Base-by-base conservation (phyloP, 2,113 vertebrate genomes). In the Aegypius monachus region DNA sequence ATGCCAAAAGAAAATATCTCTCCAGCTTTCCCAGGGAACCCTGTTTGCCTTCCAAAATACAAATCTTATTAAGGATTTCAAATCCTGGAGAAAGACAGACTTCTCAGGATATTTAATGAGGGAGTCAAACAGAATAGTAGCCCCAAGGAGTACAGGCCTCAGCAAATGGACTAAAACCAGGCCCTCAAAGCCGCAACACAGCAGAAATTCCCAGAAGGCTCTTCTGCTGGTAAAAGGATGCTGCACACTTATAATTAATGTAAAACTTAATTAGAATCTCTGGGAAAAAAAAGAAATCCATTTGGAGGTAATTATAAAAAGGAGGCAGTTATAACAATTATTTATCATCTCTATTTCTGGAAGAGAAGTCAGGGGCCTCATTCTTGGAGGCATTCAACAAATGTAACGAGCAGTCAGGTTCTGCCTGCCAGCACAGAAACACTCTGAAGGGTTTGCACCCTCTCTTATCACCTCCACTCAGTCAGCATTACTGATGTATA, bases 241-340 rank as follows among this genome's bases (percentile, higher is more conserved):
- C 50, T 74, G 31, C 45, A 90, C 40, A 72, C 31, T 95, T 89
- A 82, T 42, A 95, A 95, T 91, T 92, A 92, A 94, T 65, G 86
- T 94, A 70, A 94, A 84, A 95, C 62, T 85, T 94, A 85, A 94
- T 94, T 81, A 93, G 73, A 95, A 94, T 73, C 53, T 87, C 53
- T n/a, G 43, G 47, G 19, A 2, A 4, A 25, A 47, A 47, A 45
- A 78, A 78, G 27, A 89, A 85, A 86, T 45, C 31, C 17, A 84
- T 94, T 96, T 91, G 48, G 56, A 93, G 45, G 29, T 50, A 78
- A 88, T 81, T 82, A 81, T 61, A 68, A 91, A 87, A 96, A 87
- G 50, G 29, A 92, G 85, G 18, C 62, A 61, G 36, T 91, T 89
- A 67, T 63, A 96, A 68, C 29, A 92, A 88, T 83, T 93, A 94